Evolutionary conservation across 2,797 vertebrate genomes (phyloP).

Genomic region (Notolabrus celidotus): DNA sequence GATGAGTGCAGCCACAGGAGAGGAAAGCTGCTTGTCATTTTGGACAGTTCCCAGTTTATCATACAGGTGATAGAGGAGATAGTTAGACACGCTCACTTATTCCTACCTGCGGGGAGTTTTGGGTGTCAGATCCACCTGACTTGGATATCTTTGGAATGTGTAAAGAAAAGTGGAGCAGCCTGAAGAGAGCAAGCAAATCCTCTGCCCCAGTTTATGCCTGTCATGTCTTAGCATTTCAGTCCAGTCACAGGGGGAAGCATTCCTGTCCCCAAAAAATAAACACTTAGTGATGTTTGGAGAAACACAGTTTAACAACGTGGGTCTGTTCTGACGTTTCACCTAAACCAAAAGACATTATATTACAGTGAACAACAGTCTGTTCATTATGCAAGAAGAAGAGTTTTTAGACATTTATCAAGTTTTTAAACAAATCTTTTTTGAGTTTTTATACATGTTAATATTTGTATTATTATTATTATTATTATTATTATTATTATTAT

Average conservation of each 20-base stretch:
- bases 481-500: too few relatives aligned
- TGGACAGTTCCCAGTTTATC: slow-evolving; percentile 13
- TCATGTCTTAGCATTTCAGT: background rate
- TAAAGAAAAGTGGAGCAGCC: slow-evolving; percentile 29
- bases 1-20: slow-evolving; percentile 7
- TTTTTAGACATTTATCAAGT: too few relatives aligned
- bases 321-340: background rate
- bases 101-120: slow-evolving; percentile 35
- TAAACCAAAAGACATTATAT: background rate
- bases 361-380: too few relatives aligned
- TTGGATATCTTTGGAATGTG: slow-evolving; percentile 37
- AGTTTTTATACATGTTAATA: too few relatives aligned
- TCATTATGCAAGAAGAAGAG: too few relatives aligned
- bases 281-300: background rate
- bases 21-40: slow-evolving; percentile 22
- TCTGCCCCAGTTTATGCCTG: slow-evolving; percentile 1
- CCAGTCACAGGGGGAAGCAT: slow-evolving; percentile 4
- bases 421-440: too few relatives aligned
- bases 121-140: slow-evolving; percentile 52
- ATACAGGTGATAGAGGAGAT: slow-evolving; percentile 13
- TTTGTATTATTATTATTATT: too few relatives aligned
- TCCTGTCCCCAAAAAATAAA: slow-evolving; percentile 17
- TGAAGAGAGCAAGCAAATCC: slow-evolving; percentile 25
- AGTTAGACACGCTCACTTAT: slow-evolving; percentile 21
- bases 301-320: background rate